These are phyloP conservation scores for Lepus americanus DNA, from an alignment of 2,113 vertebrate genomes.

Conservation along the genomic window DNA sequence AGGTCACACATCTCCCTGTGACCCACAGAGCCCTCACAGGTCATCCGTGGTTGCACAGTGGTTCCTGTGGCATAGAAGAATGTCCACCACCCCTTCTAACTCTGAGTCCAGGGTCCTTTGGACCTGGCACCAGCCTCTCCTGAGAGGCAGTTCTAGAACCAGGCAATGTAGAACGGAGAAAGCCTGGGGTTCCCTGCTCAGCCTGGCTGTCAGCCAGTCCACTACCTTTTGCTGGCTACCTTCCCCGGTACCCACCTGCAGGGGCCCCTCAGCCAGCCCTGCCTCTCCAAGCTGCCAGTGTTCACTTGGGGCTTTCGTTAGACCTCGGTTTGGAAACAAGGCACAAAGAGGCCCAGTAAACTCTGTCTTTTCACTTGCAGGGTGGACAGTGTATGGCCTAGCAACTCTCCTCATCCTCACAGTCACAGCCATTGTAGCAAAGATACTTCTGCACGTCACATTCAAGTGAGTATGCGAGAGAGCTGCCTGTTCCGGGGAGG, in stretches of 20 bases:
- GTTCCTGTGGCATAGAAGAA: neutral
- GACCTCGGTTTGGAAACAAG: neutral
- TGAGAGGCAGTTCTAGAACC: neutral
- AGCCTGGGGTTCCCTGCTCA: neutral
- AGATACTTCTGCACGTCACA: slow-evolving; percentile 95
- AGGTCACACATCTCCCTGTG: neutral
- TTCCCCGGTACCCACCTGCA: too few relatives aligned
- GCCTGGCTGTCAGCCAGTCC: neutral
- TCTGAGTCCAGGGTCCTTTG: neutral
- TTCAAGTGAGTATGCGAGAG: slow-evolving; percentile 92
- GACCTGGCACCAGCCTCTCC: neutral
- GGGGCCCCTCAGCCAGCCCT: neutral
- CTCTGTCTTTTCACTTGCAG: slow-evolving; percentile 83
- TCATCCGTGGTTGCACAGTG: neutral
- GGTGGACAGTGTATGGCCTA: slow-evolving; percentile 97
- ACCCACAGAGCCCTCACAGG: neutral
- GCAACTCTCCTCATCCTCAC: slow-evolving; percentile 95
- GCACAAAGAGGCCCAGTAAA: neutral
- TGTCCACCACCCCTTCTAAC: neutral
- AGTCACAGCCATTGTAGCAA: slow-evolving; percentile 94
- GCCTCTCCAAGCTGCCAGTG: neutral
- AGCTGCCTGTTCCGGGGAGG: neutral
- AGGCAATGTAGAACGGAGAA: neutral
- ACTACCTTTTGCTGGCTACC: neutral
- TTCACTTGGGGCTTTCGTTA: neutral